These are phyloP conservation scores for Zingel zingel DNA, from an alignment of 2,113 vertebrate species.

Conservation along the genomic window DNA sequence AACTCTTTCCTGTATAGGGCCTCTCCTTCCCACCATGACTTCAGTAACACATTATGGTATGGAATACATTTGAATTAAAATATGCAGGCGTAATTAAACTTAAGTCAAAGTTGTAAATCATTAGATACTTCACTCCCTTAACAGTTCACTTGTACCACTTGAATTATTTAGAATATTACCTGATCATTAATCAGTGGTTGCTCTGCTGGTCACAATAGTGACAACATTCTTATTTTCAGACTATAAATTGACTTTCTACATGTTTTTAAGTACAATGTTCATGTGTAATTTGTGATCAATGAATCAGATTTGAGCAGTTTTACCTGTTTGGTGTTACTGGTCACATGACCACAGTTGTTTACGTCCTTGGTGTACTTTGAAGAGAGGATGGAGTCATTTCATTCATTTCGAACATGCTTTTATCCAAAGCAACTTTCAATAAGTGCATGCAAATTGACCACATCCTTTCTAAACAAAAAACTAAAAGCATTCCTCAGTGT, in stretches of 20 bases:
- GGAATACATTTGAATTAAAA: too few relatives aligned
- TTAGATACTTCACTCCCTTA: too few relatives aligned
- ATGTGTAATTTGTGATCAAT: not conserved
- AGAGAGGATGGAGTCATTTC: not conserved
- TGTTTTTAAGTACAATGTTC: not conserved
- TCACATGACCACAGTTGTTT: not conserved
- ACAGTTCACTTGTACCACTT: too few relatives aligned
- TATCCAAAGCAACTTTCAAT: not conserved
- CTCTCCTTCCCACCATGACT: too few relatives aligned
- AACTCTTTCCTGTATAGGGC: too few relatives aligned
- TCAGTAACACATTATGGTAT: too few relatives aligned
- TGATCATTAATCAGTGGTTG: not conserved
- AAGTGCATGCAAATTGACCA: not conserved
- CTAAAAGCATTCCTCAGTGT: not conserved
- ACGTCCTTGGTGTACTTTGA: too few relatives aligned
- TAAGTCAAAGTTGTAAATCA: too few relatives aligned
- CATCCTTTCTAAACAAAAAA: not conserved
- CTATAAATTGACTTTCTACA: not conserved
- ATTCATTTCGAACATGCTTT: not conserved
- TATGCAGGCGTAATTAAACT: too few relatives aligned
- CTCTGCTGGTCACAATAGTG: not conserved
- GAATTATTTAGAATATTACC: too few relatives aligned
- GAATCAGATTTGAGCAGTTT: not conserved
- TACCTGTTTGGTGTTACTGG: not conserved
- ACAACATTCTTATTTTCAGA: not conserved